These are phyloP conservation scores for Tupaia chinensis DNA, from an alignment of 2,113 vertebrate genomes.

Conservation along the genomic window DNA sequence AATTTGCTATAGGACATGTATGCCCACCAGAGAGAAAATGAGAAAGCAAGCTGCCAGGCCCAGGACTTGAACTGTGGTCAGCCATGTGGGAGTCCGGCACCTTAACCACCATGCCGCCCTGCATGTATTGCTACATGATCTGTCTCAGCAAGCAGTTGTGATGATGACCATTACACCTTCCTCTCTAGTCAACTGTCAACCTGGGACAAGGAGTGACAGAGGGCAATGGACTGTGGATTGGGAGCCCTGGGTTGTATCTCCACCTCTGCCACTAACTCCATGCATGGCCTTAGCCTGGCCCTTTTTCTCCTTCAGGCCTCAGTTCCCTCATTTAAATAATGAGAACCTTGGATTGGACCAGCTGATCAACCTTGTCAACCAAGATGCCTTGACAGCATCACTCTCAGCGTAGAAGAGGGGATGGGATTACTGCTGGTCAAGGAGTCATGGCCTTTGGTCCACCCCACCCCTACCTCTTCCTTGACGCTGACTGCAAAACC, in stretches of 20 bases:
- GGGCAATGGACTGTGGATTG: too few relatives aligned
- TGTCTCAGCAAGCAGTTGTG: fast-evolving
- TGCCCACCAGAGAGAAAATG: too few relatives aligned
- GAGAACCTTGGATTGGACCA: not conserved
- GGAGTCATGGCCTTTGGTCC: fast-evolving
- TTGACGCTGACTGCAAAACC: not conserved
- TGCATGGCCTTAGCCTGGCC: not conserved
- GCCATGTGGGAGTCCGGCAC: too few relatives aligned
- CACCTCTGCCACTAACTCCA: not conserved
- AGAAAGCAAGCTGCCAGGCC: too few relatives aligned
- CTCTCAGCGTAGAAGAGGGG: not conserved
- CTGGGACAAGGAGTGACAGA: not conserved
- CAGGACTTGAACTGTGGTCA: too few relatives aligned
- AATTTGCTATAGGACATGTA: too few relatives aligned
- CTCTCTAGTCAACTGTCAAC: not conserved
- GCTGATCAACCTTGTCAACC: not conserved
- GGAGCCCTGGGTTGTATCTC: not conserved
- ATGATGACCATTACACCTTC: not conserved
- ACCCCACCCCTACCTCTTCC: not conserved
- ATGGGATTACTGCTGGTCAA: not conserved
- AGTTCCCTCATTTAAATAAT: not conserved
- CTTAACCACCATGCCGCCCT: too few relatives aligned
- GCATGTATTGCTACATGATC: too few relatives aligned
- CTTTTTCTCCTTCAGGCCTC: not conserved
- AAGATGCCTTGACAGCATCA: not conserved